Evolutionary conservation across 1,140 invertebrate genomes (phyloP).

Genomic region (Antheraea mylitta): DNA sequence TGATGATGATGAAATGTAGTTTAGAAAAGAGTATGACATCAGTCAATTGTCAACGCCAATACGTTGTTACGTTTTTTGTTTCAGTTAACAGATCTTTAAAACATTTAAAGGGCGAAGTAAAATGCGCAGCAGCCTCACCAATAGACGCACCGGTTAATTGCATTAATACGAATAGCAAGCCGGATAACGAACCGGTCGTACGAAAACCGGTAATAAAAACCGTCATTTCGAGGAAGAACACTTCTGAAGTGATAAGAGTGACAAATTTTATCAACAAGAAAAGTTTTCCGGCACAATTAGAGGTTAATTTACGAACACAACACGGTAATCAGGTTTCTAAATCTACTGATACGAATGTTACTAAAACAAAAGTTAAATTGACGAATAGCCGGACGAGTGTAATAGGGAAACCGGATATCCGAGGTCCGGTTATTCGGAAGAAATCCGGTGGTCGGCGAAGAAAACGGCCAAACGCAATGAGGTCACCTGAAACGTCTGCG

Average conservation of each 20-base stretch:
- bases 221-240: slow-evolving; percentile 31
- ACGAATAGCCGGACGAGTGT: slow-evolving; percentile 18
- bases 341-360: slow-evolving; percentile 16
- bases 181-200: not conserved
- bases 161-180: slow-evolving; percentile 3
- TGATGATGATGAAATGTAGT: too few species aligned
- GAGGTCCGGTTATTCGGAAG: not conserved
- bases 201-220: slow-evolving; percentile 42
- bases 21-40: too few species aligned
- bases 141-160: not conserved
- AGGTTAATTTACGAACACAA: slow-evolving; percentile 40
- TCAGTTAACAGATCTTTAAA: not conserved
- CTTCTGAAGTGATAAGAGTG: slow-evolving; percentile 39
- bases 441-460: slow-evolving; percentile 17
- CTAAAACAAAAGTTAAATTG: slow-evolving; percentile 11
- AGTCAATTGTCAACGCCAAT: too few species aligned
- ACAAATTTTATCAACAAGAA: slow-evolving; percentile 42
- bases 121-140: not conserved
- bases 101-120: not conserved
- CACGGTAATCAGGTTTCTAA: slow-evolving; percentile 18
- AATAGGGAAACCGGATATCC: slow-evolving; percentile 11
- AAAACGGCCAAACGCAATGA: slow-evolving; percentile 19
- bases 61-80: not conserved
- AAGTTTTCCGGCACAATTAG: slow-evolving; percentile 20
- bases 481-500: slow-evolving; percentile 27